Conservation (phyloP, 2,797 vertebrate genomes). For the Enteromius radiatus region DNA sequence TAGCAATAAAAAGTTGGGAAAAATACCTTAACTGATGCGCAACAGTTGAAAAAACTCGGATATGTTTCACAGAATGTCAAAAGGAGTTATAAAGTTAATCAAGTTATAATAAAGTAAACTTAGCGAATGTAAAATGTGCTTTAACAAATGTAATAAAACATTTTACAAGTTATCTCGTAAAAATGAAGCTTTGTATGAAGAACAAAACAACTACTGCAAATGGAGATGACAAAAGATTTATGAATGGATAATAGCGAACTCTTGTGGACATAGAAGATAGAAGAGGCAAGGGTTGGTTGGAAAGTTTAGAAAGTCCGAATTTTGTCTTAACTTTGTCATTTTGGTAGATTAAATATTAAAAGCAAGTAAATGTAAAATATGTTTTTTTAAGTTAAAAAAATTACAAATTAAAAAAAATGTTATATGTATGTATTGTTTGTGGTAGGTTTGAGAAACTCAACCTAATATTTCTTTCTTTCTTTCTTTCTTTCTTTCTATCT, state of each 20-base stretch:
- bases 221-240: not conserved
- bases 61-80: not conserved
- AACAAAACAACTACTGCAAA: not conserved
- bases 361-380: not conserved
- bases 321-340: not conserved
- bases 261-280: constrained; percentile 28
- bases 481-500: not conserved
- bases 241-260: constrained; percentile 21
- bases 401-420: too few species aligned
- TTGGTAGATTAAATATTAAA: not conserved
- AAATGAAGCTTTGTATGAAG: constrained; percentile 8
- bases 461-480: not conserved
- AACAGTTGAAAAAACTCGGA: not conserved
- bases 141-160: constrained; percentile 6
- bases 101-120: not conserved
- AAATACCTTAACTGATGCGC: not conserved
- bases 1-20: not conserved
- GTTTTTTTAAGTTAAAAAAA: not conserved
- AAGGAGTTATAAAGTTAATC: not conserved
- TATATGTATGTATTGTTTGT: not conserved
- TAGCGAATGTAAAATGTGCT: not conserved
- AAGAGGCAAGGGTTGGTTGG: not conserved
- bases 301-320: not conserved
- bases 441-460: not conserved
- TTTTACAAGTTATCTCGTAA: constrained; percentile 7